These are phyloP conservation scores for Percopsis transmontana DNA, from an alignment of 2,113 vertebrate genomes.

Conservation along the genomic window DNA sequence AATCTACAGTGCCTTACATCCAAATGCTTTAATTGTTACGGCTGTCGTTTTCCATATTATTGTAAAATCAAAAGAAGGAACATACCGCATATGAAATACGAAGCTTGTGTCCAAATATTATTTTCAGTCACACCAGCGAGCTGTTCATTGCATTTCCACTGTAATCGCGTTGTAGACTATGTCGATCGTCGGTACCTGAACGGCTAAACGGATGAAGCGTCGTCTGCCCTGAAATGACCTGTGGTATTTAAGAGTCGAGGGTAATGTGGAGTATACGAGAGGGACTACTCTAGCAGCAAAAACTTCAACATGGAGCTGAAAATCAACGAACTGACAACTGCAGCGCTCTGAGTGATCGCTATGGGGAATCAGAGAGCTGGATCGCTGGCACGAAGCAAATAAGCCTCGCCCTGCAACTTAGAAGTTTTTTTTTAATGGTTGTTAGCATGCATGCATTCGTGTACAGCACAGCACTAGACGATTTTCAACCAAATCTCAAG, in stretches of 20 bases:
- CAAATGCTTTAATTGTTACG: neutral
- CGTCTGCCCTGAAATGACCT: conserved; percentile 75
- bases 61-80: conserved; percentile 7
- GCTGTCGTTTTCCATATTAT: neutral
- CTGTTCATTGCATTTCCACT: conserved; percentile 59
- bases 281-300: conserved; percentile 25
- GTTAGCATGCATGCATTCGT: conserved; percentile 28
- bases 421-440: conserved; percentile 37
- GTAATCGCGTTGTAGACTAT: conserved; percentile 24
- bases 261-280: conserved; percentile 13
- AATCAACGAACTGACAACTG: conserved; percentile 43
- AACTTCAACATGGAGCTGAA: conserved; percentile 62
- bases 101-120: conserved; percentile 49
- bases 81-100: conserved; percentile 63
- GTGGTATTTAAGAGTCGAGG: conserved; percentile 53
- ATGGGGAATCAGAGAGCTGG: conserved; percentile 66
- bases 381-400: conserved; percentile 35
- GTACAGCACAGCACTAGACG: conserved; percentile 1
- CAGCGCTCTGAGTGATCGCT: conserved; percentile 61
- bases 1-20: neutral
- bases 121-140: conserved; percentile 32
- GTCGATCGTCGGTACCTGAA: conserved; percentile 53
- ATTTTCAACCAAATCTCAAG: too few relatives aligned
- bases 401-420: conserved; percentile 67
- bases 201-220: conserved; percentile 51